These are phyloP conservation scores for Bombus waltoni DNA, from an alignment of 1,140 invertebrate genomes.

Conservation along the genomic window DNA sequence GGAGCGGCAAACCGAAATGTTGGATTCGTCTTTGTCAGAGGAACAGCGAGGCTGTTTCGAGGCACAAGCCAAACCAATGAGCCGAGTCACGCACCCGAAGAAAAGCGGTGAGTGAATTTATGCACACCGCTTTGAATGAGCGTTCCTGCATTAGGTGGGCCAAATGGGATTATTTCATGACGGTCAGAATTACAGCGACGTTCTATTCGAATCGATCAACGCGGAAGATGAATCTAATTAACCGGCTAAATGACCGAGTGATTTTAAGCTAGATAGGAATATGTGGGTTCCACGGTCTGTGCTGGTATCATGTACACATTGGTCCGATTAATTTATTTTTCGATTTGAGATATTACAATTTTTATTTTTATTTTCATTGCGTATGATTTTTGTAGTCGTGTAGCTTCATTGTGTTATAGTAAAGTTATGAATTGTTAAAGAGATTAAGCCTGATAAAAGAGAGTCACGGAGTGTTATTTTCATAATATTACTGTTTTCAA, in stretches of 20 bases:
- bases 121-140: constrained; percentile 15
- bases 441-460: neutral
- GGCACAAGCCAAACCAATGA: constrained; percentile 4
- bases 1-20: neutral
- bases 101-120: constrained; percentile 46
- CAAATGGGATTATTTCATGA: constrained; percentile 71
- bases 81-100: constrained; percentile 48
- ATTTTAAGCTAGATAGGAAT: neutral
- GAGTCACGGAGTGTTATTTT: no score
- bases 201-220: constrained; percentile 26
- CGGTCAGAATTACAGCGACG: constrained; percentile 58
- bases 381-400: neutral
- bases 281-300: neutral
- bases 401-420: neutral
- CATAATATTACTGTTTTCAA: neutral
- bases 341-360: neutral
- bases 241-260: neutral
- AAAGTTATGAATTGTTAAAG: neutral
- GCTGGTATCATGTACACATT: neutral
- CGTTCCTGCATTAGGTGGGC: constrained; percentile 35
- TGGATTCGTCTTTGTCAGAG: constrained; percentile 35
- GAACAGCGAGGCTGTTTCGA: constrained; percentile 9
- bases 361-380: neutral
- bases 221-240: constrained; percentile 22
- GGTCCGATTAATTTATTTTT: neutral